Evolutionary conservation across 64 coral and sea anemone genomes (phyloP), one percentile per base, ranked within the genome.

Genomic region (Dendrophyllia cribrosa): DNA sequence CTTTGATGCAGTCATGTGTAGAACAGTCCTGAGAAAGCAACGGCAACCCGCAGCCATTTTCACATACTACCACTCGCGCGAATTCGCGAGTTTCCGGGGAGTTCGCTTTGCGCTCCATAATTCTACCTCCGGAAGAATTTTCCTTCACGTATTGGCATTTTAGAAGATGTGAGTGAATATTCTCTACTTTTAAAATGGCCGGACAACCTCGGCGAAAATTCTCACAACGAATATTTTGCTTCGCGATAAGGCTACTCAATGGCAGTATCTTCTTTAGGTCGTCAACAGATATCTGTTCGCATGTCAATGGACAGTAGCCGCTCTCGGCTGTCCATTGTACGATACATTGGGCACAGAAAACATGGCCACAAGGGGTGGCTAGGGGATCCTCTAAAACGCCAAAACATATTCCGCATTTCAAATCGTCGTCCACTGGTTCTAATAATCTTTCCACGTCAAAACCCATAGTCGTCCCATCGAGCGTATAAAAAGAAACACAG

Each of bases 41-140:
- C 13, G 97, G 97, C 9, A 99, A 77, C 6, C 97, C 97, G 87
- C 97, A 99, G 78, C 97, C 97, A 88, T 94, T 99, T 59, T 95
- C 88, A 82, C 97, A 99, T 56, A 99, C 91, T 62, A 96, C 83
- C 59, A 93, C 97, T 93, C 96, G 94, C 69, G 90, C 87, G 86
- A 89, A 92, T 89, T 92, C 92, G 65, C 78, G 85, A 87, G 80
- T 87, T 85, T 89, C 95, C 90, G 90, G 77, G 74, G 81, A 93
- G 71, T 83, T 86, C 16, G 90, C 45, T 65, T 49, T 59, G 79
- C 85, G 85, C 75, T 98, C 96, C 91, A 98, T 95, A 83, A 77
- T 91, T 86, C 90, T 88, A 47, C 62, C 88, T 88, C 89, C 83
- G 85, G 88, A 90, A 65, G 92, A 77, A 76, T 48, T 89, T 66